These are phyloP conservation scores for Zingel zingel DNA, from an alignment of 2,113 vertebrate species.

Conservation along the genomic window DNA sequence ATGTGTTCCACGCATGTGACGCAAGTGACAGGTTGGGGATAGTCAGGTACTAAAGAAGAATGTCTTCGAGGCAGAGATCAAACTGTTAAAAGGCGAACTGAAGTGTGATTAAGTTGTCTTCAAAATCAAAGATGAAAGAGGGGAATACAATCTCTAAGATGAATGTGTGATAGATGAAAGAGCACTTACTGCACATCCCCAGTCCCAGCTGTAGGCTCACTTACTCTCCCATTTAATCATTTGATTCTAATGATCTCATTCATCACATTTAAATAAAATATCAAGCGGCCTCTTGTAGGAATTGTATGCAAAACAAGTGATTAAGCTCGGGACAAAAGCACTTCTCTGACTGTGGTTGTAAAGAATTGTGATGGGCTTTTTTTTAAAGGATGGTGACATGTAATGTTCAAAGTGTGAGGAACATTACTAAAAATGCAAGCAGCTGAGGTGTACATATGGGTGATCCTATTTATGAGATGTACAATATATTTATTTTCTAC, in stretches of 20 bases:
- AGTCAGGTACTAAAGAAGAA: constrained; percentile 31
- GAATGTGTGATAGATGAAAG: constrained; percentile 65
- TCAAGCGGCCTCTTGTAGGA: constrained; percentile 26
- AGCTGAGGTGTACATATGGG: constrained; percentile 95
- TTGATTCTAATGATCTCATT: constrained; percentile 32
- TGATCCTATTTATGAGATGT: constrained; percentile 99
- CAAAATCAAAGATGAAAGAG: constrained; percentile 43
- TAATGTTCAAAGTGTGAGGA: constrained; percentile 84
- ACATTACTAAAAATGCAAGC: constrained; percentile 90
- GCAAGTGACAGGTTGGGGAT: constrained; percentile 23
- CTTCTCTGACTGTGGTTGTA: constrained; percentile 70
- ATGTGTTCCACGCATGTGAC: not conserved
- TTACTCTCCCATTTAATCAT: constrained; percentile 31
- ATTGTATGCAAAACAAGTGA: constrained; percentile 66
- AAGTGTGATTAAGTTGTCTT: constrained; percentile 36
- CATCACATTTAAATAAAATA: constrained; percentile 51
- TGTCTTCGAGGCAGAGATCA: constrained; percentile 13
- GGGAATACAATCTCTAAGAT: constrained; percentile 40
- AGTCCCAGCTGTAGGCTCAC: constrained; percentile 38
- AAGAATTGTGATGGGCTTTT: constrained; percentile 67
- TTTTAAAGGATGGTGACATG: constrained; percentile 81
- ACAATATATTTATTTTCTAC: constrained; percentile 99
- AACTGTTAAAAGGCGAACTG: constrained; percentile 9
- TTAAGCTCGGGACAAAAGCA: constrained; percentile 67
- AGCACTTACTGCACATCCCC: constrained; percentile 78